These are phyloP conservation scores for Probaryconus sp. DNA, from an alignment of 1,140 invertebrate genomes.

Conservation along the genomic window DNA sequence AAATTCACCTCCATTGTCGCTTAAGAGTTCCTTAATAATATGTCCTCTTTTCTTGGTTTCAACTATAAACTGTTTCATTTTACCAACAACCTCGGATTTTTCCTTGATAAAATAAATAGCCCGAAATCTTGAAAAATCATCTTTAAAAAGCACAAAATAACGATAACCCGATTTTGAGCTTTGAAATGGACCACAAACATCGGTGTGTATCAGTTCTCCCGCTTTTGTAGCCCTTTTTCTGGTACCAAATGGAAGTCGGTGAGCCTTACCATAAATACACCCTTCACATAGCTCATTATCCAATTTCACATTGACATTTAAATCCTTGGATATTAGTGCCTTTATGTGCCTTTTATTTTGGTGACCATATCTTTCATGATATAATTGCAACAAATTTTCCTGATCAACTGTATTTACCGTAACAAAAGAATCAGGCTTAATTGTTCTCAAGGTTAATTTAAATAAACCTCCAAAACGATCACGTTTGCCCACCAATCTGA, in stretches of 20 bases:
- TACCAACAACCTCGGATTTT: slow-evolving; percentile 63
- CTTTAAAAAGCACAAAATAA: slow-evolving; percentile 68
- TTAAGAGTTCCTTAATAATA: slow-evolving; percentile 33
- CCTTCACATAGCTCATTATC: slow-evolving; percentile 65
- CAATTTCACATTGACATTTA: slow-evolving; percentile 53
- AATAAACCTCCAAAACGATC: slow-evolving; percentile 17
- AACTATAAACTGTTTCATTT: slow-evolving; percentile 33
- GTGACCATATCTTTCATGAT: slow-evolving; percentile 65
- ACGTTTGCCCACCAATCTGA: slow-evolving; percentile 6
- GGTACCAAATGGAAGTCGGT: slow-evolving; percentile 63
- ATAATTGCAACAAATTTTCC: slow-evolving; percentile 54
- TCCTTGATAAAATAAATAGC: slow-evolving; percentile 57
- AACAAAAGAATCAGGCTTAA: not conserved
- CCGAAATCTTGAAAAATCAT: slow-evolving; percentile 63
- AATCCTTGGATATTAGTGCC: slow-evolving; percentile 44
- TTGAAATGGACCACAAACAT: slow-evolving; percentile 63
- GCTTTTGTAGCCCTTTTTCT: slow-evolving; percentile 51
- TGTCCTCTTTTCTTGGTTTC: slow-evolving; percentile 42
- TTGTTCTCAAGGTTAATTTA: slow-evolving; percentile 19
- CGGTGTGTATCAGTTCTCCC: slow-evolving; percentile 62
- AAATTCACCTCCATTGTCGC: slow-evolving; percentile 57
- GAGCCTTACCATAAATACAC: slow-evolving; percentile 66
- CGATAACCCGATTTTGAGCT: slow-evolving; percentile 48
- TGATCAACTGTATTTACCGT: slow-evolving; percentile 9
- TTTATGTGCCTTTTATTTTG: slow-evolving; percentile 65